Percentiles rank a stretch among this genome's conserved stretches.
These are phyloP conservation scores for Fukomys damarensis DNA, from an alignment of 2,113 vertebrate genomes.

Conservation along the genomic window DNA sequence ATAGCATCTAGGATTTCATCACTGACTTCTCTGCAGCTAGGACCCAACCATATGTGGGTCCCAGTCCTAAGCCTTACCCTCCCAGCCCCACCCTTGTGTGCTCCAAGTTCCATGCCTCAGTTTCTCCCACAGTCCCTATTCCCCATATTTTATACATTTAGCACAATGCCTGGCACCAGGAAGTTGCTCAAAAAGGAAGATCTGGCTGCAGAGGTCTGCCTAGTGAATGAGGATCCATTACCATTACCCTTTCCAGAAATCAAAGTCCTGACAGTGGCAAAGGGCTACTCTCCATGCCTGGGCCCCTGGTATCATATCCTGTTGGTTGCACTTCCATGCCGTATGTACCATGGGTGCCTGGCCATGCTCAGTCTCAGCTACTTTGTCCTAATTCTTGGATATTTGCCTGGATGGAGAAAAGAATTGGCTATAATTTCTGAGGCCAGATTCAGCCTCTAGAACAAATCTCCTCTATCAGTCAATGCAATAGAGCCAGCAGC, in stretches of 20 bases:
- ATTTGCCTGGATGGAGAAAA: background rate
- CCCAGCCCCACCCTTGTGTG: background rate
- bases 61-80: background rate
- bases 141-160: slow-evolving; percentile 5
- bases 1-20: background rate
- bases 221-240: background rate
- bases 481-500: background rate
- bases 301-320: background rate
- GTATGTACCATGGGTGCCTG: background rate
- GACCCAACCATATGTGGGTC: background rate
- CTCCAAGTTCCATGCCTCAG: background rate
- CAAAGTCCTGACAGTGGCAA: background rate
- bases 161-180: background rate
- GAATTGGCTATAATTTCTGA: background rate
- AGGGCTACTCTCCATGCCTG: background rate
- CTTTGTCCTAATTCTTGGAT: background rate
- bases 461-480: background rate
- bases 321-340: background rate
- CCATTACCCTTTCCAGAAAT: background rate
- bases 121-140: background rate
- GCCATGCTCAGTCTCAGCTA: background rate
- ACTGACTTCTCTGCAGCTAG: background rate
- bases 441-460: background rate
- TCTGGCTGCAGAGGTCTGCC: background rate
- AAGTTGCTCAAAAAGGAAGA: background rate